A percentile compares a stretch with the other conserved stretches of the same genome.
These are phyloP conservation scores for Sebastes schlegelii DNA, from an alignment of 2,113 vertebrate species.

Conservation along the genomic window DNA sequence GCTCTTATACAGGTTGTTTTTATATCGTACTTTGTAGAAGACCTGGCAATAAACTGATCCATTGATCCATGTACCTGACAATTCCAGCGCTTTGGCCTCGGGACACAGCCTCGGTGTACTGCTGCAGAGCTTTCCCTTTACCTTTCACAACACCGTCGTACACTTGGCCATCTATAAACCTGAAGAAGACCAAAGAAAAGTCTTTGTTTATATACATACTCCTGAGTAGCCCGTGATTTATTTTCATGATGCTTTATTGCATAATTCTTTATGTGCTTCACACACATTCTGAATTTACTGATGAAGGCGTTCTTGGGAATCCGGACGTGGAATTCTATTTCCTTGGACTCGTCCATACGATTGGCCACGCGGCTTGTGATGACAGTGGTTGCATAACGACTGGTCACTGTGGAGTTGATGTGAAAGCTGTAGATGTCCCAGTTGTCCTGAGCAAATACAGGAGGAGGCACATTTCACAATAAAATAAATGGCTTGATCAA, in stretches of 20 bases:
- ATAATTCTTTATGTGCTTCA: constrained; percentile 5
- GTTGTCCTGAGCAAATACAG: too few relatives aligned
- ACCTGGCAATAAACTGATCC: background rate
- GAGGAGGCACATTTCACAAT: too few relatives aligned
- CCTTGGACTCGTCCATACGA: constrained; percentile 82
- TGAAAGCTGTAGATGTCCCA: too few relatives aligned
- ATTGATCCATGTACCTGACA: constrained; percentile 85
- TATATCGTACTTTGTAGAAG: too few relatives aligned
- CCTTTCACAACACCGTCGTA: constrained; percentile 93
- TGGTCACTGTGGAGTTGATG: too few relatives aligned
- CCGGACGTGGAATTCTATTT: constrained; percentile 90
- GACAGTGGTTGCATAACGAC: too few relatives aligned
- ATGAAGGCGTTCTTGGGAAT: constrained; percentile 97
- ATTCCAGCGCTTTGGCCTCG: constrained; percentile 92
- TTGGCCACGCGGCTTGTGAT: constrained; percentile 93
- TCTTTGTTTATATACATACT: background rate
- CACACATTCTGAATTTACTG: constrained; percentile 94
- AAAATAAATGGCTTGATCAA: too few relatives aligned
- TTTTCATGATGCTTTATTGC: fast-evolving
- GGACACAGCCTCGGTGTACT: constrained; percentile 90
- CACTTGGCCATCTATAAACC: constrained; percentile 87
- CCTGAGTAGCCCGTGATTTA: background rate
- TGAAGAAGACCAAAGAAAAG: constrained; percentile 54
- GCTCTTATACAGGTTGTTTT: too few relatives aligned
- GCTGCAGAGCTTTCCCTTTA: constrained; percentile 89